Conservation (phyloP, 2,113 vertebrate species). For the Gnathonemus longibarbis region DNA sequence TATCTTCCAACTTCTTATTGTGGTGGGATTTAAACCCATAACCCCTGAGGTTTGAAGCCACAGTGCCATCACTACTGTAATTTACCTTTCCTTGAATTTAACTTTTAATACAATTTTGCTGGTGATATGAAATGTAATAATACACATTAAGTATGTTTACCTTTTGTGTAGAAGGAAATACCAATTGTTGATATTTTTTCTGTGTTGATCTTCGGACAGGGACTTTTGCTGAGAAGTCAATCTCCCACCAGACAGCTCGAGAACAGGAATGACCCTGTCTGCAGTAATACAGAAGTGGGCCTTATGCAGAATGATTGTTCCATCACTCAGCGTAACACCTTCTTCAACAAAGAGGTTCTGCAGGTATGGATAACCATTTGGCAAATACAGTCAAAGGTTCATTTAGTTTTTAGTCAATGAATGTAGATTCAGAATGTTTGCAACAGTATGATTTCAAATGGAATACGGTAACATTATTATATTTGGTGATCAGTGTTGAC, state of each 20-base stretch:
- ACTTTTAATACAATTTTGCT: not conserved
- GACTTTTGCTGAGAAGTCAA: constrained; percentile 24
- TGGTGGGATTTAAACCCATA: not conserved
- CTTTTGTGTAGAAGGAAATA: not conserved
- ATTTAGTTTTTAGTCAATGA: not conserved
- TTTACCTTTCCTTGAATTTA: not conserved
- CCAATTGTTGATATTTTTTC: not conserved
- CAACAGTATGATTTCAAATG: not conserved
- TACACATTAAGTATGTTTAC: not conserved
- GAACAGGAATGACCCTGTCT: constrained; percentile 33
- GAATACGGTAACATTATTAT: not conserved
- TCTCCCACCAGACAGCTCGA: constrained; percentile 31
- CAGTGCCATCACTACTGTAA: not conserved
- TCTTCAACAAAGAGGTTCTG: constrained; percentile 56
- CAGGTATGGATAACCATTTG: constrained; percentile 42
- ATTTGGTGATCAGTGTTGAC: too few relatives aligned
- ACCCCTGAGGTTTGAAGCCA: not conserved
- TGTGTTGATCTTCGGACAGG: constrained; percentile 35
- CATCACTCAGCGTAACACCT: constrained; percentile 49
- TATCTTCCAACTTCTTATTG: not conserved
- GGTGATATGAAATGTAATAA: not conserved
- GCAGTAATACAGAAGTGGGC: constrained; percentile 28
- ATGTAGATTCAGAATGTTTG: not conserved
- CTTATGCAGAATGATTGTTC: constrained; percentile 32
- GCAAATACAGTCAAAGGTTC: not conserved